Percentiles rank a stretch among this genome's conserved stretches.
phyloP scores from a whole-genome alignment of 2,888 invertebrate species.

The Corbicula japonica region DNA sequence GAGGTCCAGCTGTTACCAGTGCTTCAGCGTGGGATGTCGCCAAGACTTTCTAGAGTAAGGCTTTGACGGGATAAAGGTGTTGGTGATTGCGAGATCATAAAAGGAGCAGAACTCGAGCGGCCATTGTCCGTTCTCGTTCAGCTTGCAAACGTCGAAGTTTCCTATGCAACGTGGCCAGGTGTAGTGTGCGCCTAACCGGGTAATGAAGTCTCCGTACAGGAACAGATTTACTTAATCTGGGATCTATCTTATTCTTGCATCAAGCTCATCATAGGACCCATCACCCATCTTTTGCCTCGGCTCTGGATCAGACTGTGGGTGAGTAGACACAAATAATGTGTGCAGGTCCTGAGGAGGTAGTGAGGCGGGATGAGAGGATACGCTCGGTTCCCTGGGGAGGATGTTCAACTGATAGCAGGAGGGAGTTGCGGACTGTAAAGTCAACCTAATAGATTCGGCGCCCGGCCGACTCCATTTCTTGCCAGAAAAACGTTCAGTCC shows the following conservation, averaged over 20 bases:
- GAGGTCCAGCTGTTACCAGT: too few relatives aligned
- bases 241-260: background rate
- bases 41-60: conserved; percentile 20
- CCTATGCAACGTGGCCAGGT: too few relatives aligned
- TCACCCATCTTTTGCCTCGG: conserved; percentile 14
- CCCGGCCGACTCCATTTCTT: background rate
- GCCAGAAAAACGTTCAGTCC: too few relatives aligned
- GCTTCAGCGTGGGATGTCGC: conserved; percentile 17
- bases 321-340: background rate
- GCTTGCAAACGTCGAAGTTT: conserved; percentile 20
- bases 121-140: conserved; percentile 33
- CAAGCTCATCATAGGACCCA: background rate
- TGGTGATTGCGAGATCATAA: conserved; percentile 20
- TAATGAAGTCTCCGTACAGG: conserved; percentile 44
- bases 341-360: background rate
- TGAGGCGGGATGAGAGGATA: conserved; percentile 2
- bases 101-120: conserved; percentile 13
- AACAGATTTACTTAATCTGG: conserved; percentile 11
- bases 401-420: conserved; percentile 6
- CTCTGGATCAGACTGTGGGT: background rate
- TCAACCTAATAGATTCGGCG: background rate
- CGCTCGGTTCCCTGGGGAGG: conserved; percentile 7
- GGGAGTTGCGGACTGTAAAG: conserved; percentile 18
- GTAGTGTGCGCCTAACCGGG: conserved; percentile 32
- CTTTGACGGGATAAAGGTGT: conserved; percentile 22